Percentiles rank a stretch among this genome's conserved stretches.
phyloP scores from a whole-genome alignment of 2,797 vertebrate species.

The Synanceia verrucosa region DNA sequence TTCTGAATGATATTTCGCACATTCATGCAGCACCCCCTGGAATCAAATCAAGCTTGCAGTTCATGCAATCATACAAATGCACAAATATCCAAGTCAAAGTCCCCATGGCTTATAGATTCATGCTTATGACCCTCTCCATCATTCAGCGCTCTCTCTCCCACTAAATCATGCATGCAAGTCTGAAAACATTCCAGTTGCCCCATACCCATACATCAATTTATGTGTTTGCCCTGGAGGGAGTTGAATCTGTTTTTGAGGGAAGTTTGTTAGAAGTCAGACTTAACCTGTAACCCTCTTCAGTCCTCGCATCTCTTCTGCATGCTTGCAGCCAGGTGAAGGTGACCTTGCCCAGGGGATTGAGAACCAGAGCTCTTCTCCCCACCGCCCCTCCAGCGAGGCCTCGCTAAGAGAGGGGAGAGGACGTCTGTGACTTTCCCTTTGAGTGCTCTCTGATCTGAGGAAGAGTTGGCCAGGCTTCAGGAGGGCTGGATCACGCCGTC shows the following conservation, averaged over 20 bases:
- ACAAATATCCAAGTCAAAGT: slow-evolving; percentile 57
- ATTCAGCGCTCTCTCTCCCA: slow-evolving; percentile 50
- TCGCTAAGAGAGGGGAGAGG: slow-evolving; percentile 50
- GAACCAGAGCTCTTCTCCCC: slow-evolving; percentile 47
- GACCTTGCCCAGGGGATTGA: slow-evolving; percentile 73
- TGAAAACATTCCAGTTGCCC: slow-evolving; percentile 68
- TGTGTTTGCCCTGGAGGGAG: slow-evolving; percentile 73
- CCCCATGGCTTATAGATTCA: slow-evolving; percentile 61
- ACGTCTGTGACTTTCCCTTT: slow-evolving; percentile 66
- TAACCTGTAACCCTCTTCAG: slow-evolving; percentile 51
- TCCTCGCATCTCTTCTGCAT: slow-evolving; percentile 32
- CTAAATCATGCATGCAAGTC: slow-evolving; percentile 74
- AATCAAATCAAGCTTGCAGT: slow-evolving; percentile 28
- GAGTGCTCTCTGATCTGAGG: slow-evolving; percentile 54
- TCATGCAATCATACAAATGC: slow-evolving; percentile 59
- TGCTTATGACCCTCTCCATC: slow-evolving; percentile 69
- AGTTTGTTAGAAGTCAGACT: slow-evolving; percentile 70
- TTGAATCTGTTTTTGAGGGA: slow-evolving; percentile 63
- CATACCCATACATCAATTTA: slow-evolving; percentile 65
- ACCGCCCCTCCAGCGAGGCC: slow-evolving; percentile 20
- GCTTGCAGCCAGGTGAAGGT: slow-evolving; percentile 57
- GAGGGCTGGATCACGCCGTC: slow-evolving; percentile 83
- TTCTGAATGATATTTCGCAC: slow-evolving; percentile 33
- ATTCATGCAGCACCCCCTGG: slow-evolving; percentile 2
- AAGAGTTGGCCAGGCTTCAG: slow-evolving; percentile 78